Conservation (phyloP, 2,888 invertebrate species). For the Plebejus melissa region DNA sequence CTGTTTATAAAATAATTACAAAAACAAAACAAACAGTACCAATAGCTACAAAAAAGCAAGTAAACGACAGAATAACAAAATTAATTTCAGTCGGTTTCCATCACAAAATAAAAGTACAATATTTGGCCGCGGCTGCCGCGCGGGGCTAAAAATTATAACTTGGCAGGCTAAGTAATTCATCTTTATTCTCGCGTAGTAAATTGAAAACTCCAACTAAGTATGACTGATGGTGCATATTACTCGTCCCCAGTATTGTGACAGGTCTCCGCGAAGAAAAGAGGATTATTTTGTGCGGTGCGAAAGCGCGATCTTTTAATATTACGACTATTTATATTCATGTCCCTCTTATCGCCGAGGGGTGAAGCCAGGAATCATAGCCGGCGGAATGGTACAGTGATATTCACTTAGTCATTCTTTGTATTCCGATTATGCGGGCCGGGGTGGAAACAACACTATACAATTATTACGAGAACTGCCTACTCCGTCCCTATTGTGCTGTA, state of each 20-base stretch:
- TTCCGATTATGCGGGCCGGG: conserved; percentile 29
- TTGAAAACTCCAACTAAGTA: conserved; percentile 77
- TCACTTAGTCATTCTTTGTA: conserved; percentile 62
- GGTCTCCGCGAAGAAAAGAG: conserved; percentile 66
- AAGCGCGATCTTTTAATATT: conserved; percentile 70
- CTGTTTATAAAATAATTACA: not conserved
- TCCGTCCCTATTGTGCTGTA: conserved; percentile 18
- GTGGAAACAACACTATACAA: conserved; percentile 29
- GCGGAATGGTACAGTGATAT: conserved; percentile 62
- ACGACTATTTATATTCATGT: conserved; percentile 73
- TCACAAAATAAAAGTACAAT: not conserved
- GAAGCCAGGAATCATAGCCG: conserved; percentile 60
- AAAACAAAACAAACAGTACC: not conserved
- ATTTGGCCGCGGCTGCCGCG: conserved; percentile 1
- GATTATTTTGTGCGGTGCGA: conserved; percentile 64
- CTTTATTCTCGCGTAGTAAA: conserved; percentile 71
- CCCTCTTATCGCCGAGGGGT: conserved; percentile 54
- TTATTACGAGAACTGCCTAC: conserved; percentile 28
- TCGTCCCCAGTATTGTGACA: conserved; percentile 65
- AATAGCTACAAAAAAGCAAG: not conserved
- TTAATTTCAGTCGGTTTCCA: conserved; percentile 7
- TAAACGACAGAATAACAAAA: not conserved
- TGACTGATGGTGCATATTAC: conserved; percentile 75
- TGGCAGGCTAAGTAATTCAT: conserved; percentile 52
- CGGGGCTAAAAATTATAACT: conserved; percentile 27